phyloP scores from a whole-genome alignment of 2,888 invertebrate species.

The Bursaphelenchus okinawaensis region DNA sequence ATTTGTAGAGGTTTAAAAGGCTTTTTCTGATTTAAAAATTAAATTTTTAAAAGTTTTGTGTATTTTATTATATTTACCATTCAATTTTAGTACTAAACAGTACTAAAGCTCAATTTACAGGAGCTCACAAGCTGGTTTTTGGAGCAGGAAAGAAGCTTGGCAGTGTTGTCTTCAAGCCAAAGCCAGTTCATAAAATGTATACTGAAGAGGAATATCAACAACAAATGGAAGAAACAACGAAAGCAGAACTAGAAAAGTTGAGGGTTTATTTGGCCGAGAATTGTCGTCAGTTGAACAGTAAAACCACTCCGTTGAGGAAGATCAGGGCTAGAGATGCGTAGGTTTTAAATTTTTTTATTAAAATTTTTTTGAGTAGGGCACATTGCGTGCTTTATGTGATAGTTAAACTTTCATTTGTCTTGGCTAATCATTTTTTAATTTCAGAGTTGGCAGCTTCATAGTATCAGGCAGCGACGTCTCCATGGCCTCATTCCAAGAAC shows the following conservation, averaged over 20 bases:
- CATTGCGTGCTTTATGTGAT: no score
- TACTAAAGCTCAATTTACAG: no score
- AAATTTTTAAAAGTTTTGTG: no score
- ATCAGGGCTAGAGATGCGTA: not conserved
- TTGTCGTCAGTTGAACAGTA: not conserved
- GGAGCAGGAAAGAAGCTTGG: no score
- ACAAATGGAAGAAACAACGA: constrained; percentile 2
- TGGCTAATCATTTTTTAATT: not conserved
- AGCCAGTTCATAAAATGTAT: not conserved
- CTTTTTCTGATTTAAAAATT: no score
- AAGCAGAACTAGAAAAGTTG: constrained; percentile 1
- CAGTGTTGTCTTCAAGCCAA: not conserved
- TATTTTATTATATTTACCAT: no score
- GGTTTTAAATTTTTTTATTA: not conserved
- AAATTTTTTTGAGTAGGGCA: not conserved
- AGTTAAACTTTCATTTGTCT: not conserved
- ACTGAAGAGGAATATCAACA: constrained; percentile 2
- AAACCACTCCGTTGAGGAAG: not conserved
- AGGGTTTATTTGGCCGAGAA: not conserved
- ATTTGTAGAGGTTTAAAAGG: no score
- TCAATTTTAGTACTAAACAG: no score
- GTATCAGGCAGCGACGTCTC: constrained; percentile 1
- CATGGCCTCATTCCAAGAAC: not conserved
- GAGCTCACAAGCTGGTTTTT: no score
- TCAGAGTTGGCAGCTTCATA: constrained; percentile 6